A percentile compares a stretch with the other conserved stretches of the same genome.
Evolutionary conservation across 1,140 invertebrate species (phyloP).

Genomic region (Diachasmimorpha longicaudata): DNA sequence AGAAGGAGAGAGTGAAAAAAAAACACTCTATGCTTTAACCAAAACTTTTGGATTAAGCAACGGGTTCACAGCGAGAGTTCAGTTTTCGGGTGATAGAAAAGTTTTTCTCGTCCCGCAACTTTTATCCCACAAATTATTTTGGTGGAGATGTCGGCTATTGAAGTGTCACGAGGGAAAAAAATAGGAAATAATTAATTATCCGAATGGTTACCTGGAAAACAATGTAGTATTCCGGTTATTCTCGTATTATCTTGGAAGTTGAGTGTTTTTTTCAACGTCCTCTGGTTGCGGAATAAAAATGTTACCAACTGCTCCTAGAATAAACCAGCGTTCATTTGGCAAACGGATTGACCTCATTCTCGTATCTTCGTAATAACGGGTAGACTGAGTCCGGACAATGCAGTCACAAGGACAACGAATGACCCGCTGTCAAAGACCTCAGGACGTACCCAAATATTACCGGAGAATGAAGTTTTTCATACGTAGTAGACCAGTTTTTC

Average conservation of each 20-base stretch:
- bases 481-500: not conserved
- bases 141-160: too few species aligned
- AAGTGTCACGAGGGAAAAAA: too few species aligned
- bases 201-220: too few species aligned
- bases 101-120: too few species aligned
- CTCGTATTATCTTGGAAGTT: not conserved
- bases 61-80: too few species aligned
- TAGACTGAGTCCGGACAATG: conserved; percentile 2
- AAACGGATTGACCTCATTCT: conserved; percentile 9
- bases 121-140: too few species aligned
- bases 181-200: too few species aligned
- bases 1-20: too few species aligned
- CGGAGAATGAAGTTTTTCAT: not conserved
- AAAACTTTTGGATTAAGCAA: too few species aligned
- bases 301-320: not conserved
- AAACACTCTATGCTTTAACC: too few species aligned
- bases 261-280: not conserved
- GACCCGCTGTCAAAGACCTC: not conserved
- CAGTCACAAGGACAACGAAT: not conserved
- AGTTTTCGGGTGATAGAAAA: too few species aligned
- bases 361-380: conserved; percentile 4
- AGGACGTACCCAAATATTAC: not conserved
- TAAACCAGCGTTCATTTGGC: not conserved
- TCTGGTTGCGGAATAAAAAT: not conserved
- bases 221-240: not conserved